These are phyloP conservation scores for Labroides dimidiatus DNA, from an alignment of 2,797 vertebrate species.

Conservation along the genomic window DNA sequence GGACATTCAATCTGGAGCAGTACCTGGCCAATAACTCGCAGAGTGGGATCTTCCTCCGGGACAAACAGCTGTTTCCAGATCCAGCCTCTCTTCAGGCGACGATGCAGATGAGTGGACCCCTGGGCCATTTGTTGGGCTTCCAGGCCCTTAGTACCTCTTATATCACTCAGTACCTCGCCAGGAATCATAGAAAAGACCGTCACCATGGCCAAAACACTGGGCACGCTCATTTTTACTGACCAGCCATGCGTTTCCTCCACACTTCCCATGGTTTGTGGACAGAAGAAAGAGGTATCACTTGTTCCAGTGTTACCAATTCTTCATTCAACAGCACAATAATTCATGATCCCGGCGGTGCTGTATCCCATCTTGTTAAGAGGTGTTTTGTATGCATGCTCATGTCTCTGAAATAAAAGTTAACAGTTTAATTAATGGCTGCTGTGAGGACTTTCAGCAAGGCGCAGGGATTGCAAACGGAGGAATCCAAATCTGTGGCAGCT, in stretches of 20 bases:
- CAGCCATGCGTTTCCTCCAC: constrained; percentile 55
- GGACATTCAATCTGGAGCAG: constrained; percentile 56
- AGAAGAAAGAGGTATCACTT: constrained; percentile 36
- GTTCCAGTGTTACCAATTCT: constrained; percentile 36
- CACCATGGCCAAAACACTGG: constrained; percentile 70
- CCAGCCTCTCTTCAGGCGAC: constrained; percentile 86
- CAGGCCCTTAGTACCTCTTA: constrained; percentile 57
- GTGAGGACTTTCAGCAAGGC: constrained; percentile 24
- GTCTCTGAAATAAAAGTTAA: constrained; percentile 68
- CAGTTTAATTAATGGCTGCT: constrained; percentile 47
- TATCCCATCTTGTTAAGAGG: constrained; percentile 47
- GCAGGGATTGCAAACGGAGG: constrained; percentile 28
- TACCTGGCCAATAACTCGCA: constrained; percentile 91
- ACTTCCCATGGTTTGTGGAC: constrained; percentile 54
- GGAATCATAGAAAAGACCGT: constrained; percentile 72
- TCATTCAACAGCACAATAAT: constrained; percentile 49
- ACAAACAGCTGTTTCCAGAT: constrained; percentile 90
- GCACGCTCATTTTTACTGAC: constrained; percentile 75
- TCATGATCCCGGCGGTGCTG: constrained; percentile 54
- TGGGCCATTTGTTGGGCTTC: constrained; percentile 61
- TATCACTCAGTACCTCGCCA: constrained; percentile 66
- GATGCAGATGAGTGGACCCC: constrained; percentile 63
- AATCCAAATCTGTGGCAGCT: constrained; percentile 28
- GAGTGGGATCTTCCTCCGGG: constrained; percentile 87
- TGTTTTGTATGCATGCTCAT: constrained; percentile 52